Evolutionary conservation across 1,140 invertebrate genomes (phyloP).

Genomic region (Hylaeus volcanicus): DNA sequence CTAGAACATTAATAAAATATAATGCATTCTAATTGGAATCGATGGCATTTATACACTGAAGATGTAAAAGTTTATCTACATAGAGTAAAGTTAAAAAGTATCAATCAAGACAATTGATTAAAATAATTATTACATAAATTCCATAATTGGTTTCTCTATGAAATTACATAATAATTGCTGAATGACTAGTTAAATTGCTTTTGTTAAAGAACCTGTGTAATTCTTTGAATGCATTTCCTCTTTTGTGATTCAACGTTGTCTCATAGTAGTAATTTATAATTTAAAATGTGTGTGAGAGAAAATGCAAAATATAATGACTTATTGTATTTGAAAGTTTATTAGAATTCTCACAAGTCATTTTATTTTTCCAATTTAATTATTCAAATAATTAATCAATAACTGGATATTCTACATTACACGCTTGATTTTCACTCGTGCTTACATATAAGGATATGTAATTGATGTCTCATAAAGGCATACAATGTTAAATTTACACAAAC

Average conservation of each 20-base stretch:
- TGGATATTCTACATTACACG: neutral
- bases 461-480: too few species aligned
- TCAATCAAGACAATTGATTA: too few species aligned
- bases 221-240: neutral
- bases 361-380: slow-evolving; percentile 12
- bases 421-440: slow-evolving; percentile 5
- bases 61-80: too few species aligned
- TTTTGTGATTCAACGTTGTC: slow-evolving; percentile 22
- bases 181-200: neutral
- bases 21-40: too few species aligned
- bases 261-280: slow-evolving; percentile 3
- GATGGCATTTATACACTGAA: too few species aligned
- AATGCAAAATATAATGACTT: slow-evolving; percentile 22
- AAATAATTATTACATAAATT: neutral
- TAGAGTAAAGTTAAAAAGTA: too few species aligned
- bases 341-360: slow-evolving; percentile 1
- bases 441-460: neutral
- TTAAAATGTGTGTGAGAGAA: neutral
- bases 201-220: slow-evolving; percentile 19
- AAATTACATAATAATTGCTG: slow-evolving; percentile 14
- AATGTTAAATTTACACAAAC: too few species aligned
- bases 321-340: slow-evolving; percentile 23
- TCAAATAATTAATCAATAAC: neutral
- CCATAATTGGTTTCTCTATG: neutral
- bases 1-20: neutral